Percentiles rank a stretch among this genome's conserved stretches.
Conservation (phyloP, 2,113 vertebrate genomes). For the Podilymbus podiceps region DNA sequence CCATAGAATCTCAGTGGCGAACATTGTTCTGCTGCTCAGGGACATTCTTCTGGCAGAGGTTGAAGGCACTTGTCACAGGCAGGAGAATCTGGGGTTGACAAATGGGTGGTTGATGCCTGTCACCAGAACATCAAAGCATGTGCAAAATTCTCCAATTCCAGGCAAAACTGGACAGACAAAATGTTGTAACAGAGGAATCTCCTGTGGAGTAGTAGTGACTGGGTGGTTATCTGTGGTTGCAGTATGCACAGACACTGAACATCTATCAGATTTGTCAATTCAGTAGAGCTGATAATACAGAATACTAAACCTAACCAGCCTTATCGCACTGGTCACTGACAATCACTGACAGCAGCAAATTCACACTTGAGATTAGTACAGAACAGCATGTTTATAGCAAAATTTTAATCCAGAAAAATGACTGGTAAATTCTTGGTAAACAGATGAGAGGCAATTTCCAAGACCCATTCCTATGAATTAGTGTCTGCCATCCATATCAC, state of each 20-base stretch:
- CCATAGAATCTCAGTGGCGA: neutral
- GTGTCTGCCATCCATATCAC: neutral
- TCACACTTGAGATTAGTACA: neutral
- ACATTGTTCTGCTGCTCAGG: neutral
- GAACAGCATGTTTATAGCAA: neutral
- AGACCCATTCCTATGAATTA: neutral
- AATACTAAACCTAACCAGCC: neutral
- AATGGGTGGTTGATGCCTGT: neutral
- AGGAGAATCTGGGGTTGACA: neutral
- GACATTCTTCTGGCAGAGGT: neutral
- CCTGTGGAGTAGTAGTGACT: neutral
- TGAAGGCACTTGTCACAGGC: neutral
- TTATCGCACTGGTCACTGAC: neutral
- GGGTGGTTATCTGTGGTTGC: neutral
- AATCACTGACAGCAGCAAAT: neutral
- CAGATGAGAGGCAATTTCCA: neutral
- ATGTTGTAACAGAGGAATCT: neutral
- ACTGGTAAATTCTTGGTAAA: neutral
- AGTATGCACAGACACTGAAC: neutral
- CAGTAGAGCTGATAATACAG: neutral
- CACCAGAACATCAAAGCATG: neutral
- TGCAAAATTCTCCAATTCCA: neutral
- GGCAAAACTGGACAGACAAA: neutral
- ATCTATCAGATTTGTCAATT: neutral
- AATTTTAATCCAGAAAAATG: neutral